Evolutionary conservation across 2,888 invertebrate species (phyloP), one percentile per base, ranked within the genome.

Genomic region (Trichacis sp.): DNA sequence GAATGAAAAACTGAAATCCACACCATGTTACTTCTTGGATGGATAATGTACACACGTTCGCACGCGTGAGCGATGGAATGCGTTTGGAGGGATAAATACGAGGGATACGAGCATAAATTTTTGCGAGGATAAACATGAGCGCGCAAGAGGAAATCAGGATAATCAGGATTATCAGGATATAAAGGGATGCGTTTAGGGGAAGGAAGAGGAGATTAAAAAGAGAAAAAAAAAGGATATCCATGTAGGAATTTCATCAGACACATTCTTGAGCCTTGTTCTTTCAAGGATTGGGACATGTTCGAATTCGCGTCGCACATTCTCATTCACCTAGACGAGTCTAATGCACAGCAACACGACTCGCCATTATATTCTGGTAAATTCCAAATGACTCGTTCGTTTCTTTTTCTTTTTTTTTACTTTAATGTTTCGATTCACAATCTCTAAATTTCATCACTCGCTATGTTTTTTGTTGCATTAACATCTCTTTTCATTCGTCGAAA

Each of bases 1-100:
- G 83, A 84, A 82, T 83, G 83, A 84, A 83, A 84, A 81, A 82
- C 83, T 84, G 82, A 84, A 83, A 82, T 79, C 83, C 77, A 80
- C 82, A 83, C 83, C 81, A 81, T 83, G 80, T 83, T 83, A 73
- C 83, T 84, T 82, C 83, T 83, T 82, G 82, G 83, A 83, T 81
- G 84, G 84, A 84, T 80, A 78, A 77, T 77, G 78, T 81, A 77
- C 77, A 76, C 81, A n/a, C n/a, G 75, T 81, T 81, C 77, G 77
- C 78, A 79, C 72, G 69, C 75, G 77, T 73, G 77, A 76, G 75
- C 70, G 70, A 70, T 75, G 76, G 74, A 73, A 76, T 77, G 76
- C 75, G 72, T 77, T 72, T 73, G 77, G 74, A 77, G 72, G 77
- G 77, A 77, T 75, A 70, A 74, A 68, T 73, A 71, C 60, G 73